Percentiles rank a stretch among this genome's conserved stretches.
These are phyloP conservation scores for Xanthia icteritia DNA, from an alignment of 2,888 invertebrate genomes.

Conservation along the genomic window DNA sequence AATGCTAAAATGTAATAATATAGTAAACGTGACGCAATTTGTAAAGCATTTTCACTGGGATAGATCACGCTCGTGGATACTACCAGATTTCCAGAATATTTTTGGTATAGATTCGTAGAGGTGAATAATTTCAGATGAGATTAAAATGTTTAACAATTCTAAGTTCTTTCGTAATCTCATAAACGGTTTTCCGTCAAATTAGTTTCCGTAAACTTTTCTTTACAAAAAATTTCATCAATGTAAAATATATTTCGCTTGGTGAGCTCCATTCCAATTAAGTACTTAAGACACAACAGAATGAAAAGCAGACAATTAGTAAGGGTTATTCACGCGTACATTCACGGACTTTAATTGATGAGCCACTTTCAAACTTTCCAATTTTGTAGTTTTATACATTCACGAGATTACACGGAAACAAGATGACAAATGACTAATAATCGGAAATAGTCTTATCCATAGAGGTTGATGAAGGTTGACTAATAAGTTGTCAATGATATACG, in stretches of 20 bases:
- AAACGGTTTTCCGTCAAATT: conserved; percentile 1
- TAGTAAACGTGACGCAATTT: not conserved
- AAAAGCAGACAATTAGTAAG: conserved; percentile 12
- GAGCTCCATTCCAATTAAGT: conserved; percentile 21
- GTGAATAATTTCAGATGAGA: not conserved
- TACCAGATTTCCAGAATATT: not conserved
- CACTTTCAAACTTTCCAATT: too few relatives aligned
- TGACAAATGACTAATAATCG: too few relatives aligned
- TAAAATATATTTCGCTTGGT: not conserved
- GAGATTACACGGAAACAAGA: too few relatives aligned
- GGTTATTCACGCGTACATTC: conserved; percentile 19
- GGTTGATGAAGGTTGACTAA: too few relatives aligned
- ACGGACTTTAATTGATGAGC: too few relatives aligned
- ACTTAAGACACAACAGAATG: conserved; percentile 4
- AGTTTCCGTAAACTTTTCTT: not conserved
- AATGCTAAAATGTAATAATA: not conserved
- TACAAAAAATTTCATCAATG: not conserved
- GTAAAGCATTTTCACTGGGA: not conserved
- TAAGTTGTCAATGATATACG: too few relatives aligned
- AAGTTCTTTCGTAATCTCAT: not conserved
- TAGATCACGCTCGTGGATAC: not conserved
- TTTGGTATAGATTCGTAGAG: not conserved
- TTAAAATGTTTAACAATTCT: conserved; percentile 8
- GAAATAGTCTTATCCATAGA: too few relatives aligned
- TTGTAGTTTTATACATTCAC: too few relatives aligned